Base-by-base conservation (phyloP, 1,140 invertebrate genomes). In the Dinoponera quadriceps region DNA sequence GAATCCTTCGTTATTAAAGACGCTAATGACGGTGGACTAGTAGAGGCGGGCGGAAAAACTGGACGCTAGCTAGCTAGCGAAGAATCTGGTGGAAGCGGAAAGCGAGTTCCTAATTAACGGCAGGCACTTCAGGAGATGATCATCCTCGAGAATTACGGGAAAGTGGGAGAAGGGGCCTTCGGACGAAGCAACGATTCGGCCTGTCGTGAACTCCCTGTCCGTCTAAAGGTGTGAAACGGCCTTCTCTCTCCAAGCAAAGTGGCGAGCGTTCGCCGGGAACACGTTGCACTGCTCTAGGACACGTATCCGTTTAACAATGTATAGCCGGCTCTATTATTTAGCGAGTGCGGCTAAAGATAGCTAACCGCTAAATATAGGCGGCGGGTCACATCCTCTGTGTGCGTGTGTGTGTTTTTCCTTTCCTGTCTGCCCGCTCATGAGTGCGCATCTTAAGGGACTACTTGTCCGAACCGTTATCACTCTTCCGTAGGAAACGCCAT, bases 321-420 rank as follows among this genome's bases (percentile, higher is more conserved):
- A 92, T 89, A 92, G 90, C 88, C 88, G 88, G 83, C 84, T 93
- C 85, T 91, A 92, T 93, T 92, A 93, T 92, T 93, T 91, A 92
- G 86, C 88, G 87, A 86, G 89, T 89, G 77, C 25, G 27, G 84
- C 89, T 93, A 92, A 93, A 92, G 77, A 92, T 91, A 92, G 90
- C 89, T 71, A 83, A 87, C 71, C 75, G 85, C 89, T 92, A 93
- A 92, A 92, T 91, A 92, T 92, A 91, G 89, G 85, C 86, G 89
- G 89, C 87, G 72, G 82, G 88, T 88, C 88, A 90, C 81, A 84
- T 88, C 83, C 22, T 68, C 11, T 74, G 11, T 86, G 68, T 88
- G 55, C 51, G 54, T 72, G 29, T 83, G 88, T 83, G 85, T 87
- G 77, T 87, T 84, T 88, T 78, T 73, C 57, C 82, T 22, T 57